phyloP scores from a whole-genome alignment of 2,888 invertebrate species.

The Marronus borbonicus region DNA sequence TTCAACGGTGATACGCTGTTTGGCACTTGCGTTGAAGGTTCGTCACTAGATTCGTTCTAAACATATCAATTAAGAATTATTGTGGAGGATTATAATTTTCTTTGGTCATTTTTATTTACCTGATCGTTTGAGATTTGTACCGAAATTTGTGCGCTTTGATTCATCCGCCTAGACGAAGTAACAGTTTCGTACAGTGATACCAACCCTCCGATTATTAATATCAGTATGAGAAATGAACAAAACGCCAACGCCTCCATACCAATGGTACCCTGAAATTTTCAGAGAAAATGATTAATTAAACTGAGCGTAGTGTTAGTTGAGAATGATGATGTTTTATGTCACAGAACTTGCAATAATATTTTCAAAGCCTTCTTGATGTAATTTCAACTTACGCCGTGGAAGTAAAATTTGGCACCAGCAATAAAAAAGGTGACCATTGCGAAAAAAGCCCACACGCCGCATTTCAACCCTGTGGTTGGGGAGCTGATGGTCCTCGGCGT shows the following conservation, averaged over 20 bases:
- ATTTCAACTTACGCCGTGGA: constrained; percentile 65
- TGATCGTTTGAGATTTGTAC: constrained; percentile 52
- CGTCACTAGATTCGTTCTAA: constrained; percentile 52
- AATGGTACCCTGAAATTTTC: constrained; percentile 60
- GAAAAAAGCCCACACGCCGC: constrained; percentile 82
- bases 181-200: constrained; percentile 73
- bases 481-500: constrained; percentile 49
- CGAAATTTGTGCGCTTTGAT: constrained; percentile 65
- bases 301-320: no score
- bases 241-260: constrained; percentile 64
- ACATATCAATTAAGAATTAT: not conserved
- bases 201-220: constrained; percentile 77
- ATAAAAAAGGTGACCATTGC: constrained; percentile 80
- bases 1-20: constrained; percentile 54
- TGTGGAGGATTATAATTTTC: not conserved
- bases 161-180: constrained; percentile 63
- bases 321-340: no score
- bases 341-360: no score
- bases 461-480: constrained; percentile 77
- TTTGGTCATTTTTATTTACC: constrained; percentile 53
- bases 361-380: no score
- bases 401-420: constrained; percentile 82
- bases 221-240: constrained; percentile 76
- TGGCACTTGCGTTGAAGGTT: constrained; percentile 57
- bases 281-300: not conserved